Evolutionary conservation across 2,113 vertebrate genomes (phyloP).

Genomic region (Dissostichus mawsoni): DNA sequence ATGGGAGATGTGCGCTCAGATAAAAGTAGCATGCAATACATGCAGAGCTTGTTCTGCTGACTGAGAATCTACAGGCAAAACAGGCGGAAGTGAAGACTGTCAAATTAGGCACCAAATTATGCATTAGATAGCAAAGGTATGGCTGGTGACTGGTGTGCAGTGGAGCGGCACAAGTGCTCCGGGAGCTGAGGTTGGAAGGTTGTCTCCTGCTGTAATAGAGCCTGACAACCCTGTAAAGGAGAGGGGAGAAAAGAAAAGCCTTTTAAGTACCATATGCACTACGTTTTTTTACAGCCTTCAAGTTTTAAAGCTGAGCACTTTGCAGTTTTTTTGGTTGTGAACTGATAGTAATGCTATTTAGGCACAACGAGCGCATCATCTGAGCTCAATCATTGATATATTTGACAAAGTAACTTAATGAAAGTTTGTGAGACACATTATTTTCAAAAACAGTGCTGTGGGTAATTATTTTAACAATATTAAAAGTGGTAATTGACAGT

Average conservation of each 20-base stretch:
- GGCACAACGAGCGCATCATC: not conserved
- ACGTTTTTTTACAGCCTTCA: constrained; percentile 12
- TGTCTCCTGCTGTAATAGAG: constrained; percentile 57
- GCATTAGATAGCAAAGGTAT: constrained; percentile 66
- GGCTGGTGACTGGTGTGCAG: constrained; percentile 55
- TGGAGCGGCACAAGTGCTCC: constrained; percentile 45
- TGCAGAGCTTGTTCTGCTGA: constrained; percentile 65
- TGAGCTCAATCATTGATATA: not conserved
- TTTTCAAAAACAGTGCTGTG: no score
- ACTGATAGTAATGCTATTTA: not conserved
- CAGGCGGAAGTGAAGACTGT: constrained; percentile 62
- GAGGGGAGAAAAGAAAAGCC: constrained; percentile 20
- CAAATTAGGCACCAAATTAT: constrained; percentile 78
- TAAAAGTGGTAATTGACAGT: no score
- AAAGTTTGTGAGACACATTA: not conserved
- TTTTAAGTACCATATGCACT: constrained; percentile 13
- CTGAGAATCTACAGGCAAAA: constrained; percentile 57
- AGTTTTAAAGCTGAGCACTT: not conserved
- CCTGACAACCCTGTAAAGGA: constrained; percentile 49
- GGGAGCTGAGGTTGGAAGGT: constrained; percentile 49
- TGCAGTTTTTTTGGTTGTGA: not conserved
- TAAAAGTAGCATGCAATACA: constrained; percentile 64
- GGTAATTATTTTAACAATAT: no score
- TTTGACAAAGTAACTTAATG: no score
- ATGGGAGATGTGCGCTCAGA: constrained; percentile 60